Evolutionary conservation across 2,113 vertebrate species (phyloP).

Genomic region (Muntiacus reevesi): DNA sequence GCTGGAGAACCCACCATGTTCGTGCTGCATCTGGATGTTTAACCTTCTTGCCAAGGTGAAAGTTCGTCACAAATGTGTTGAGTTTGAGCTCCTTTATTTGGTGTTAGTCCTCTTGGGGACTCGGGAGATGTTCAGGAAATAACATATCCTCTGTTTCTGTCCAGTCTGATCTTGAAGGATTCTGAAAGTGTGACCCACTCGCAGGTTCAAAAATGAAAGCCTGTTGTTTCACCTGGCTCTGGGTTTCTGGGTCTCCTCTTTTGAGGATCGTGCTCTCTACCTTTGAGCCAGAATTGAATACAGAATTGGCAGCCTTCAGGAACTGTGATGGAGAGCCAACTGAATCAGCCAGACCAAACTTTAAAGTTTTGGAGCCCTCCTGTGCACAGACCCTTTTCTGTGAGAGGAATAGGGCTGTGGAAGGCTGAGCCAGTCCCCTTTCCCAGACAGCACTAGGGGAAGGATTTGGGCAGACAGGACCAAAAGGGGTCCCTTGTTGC

Average conservation of each 20-base stretch:
- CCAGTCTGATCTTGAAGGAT: neutral
- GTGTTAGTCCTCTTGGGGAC: neutral
- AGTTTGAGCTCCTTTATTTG: neutral
- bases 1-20: neutral
- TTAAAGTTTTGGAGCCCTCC: conserved; percentile 16
- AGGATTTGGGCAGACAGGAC: neutral
- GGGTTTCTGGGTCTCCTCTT: conserved; percentile 55
- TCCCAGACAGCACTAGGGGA: neutral
- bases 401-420: neutral
- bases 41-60: neutral
- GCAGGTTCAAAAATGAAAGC: neutral
- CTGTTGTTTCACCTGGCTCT: neutral
- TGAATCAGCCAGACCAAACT: conserved; percentile 22
- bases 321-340: conserved; percentile 22
- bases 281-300: conserved; percentile 46
- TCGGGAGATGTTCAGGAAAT: neutral
- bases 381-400: neutral
- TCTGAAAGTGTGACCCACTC: neutral
- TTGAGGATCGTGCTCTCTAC: conserved; percentile 22
- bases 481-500: neutral
- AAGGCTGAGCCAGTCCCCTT: neutral
- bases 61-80: neutral
- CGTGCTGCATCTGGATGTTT: neutral
- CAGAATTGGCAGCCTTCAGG: conserved; percentile 28
- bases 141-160: neutral